Percentiles rank a stretch among this genome's conserved stretches.
These are phyloP conservation scores for Hymenochirus boettgeri DNA, from an alignment of 2,113 vertebrate species.

Conservation along the genomic window DNA sequence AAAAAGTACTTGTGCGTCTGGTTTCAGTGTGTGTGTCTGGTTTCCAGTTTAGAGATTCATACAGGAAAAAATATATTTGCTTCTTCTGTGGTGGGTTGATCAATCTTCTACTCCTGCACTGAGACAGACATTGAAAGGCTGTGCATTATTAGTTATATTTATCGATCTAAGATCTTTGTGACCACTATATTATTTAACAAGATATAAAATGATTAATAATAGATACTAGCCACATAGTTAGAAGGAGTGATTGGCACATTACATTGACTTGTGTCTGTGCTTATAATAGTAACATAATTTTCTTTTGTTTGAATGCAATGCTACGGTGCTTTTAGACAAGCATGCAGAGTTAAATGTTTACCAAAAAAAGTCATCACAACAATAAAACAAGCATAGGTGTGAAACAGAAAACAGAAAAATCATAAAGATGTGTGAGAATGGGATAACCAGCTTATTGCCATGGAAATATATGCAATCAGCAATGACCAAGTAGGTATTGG, in stretches of 20 bases:
- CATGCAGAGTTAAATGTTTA: too few species aligned
- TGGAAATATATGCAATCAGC: too few species aligned
- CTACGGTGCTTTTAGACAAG: too few species aligned
- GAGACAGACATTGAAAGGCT: conserved; percentile 22
- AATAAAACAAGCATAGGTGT: too few species aligned
- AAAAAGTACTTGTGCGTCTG: too few species aligned
- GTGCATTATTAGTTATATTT: conserved; percentile 43
- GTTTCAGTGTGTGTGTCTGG: too few species aligned
- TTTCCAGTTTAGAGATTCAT: background rate
- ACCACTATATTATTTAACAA: conserved; percentile 40
- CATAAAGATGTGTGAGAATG: too few species aligned
- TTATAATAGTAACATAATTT: background rate
- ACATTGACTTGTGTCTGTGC: conserved; percentile 23
- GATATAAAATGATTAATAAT: conserved; percentile 49
- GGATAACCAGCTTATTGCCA: too few species aligned
- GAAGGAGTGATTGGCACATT: conserved; percentile 42
- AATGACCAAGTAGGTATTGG: too few species aligned
- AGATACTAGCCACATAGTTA: conserved; percentile 45
- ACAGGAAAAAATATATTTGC: conserved; percentile 11
- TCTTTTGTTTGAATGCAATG: background rate
- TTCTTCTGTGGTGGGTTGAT: conserved; percentile 19
- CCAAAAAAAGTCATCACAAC: too few species aligned
- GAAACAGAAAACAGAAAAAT: too few species aligned
- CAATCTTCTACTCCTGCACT: conserved; percentile 33
- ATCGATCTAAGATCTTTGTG: conserved; percentile 42